Evolutionary conservation across 2,888 invertebrate species (phyloP).

Genomic region (Limnephilus auricula): DNA sequence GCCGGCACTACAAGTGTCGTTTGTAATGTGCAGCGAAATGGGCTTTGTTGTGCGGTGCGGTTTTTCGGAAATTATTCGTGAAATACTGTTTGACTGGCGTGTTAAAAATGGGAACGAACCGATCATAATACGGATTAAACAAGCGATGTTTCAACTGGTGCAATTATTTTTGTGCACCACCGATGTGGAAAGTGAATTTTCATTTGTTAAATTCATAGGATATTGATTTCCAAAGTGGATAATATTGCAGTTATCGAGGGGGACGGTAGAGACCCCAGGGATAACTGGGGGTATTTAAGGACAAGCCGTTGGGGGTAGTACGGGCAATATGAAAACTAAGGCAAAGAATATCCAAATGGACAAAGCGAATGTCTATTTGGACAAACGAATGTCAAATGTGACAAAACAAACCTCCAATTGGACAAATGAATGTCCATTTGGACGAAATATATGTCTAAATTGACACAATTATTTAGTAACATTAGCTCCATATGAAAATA

Average conservation of each 20-base stretch:
- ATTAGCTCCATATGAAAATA: too few species aligned
- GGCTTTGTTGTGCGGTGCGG: not conserved
- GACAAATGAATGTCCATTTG: too few species aligned
- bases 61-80: not conserved
- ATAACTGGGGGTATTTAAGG: not conserved
- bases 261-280: not conserved
- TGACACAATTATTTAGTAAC: too few species aligned
- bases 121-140: not conserved
- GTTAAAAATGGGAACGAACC: not conserved
- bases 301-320: not conserved
- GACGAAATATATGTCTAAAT: too few species aligned
- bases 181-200: not conserved
- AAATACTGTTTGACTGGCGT: not conserved
- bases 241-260: not conserved
- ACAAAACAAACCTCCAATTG: too few species aligned
- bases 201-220: not conserved
- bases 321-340: too few species aligned
- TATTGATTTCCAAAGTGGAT: not conserved
- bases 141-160: not conserved
- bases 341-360: too few species aligned
- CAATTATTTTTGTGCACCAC: not conserved
- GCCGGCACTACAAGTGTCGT: constrained; percentile 17
- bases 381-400: too few species aligned
- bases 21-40: constrained; percentile 12
- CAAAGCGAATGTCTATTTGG: too few species aligned